These are phyloP conservation scores for Tachysurus fulvidraco DNA, from an alignment of 2,113 vertebrate genomes.

Conservation along the genomic window DNA sequence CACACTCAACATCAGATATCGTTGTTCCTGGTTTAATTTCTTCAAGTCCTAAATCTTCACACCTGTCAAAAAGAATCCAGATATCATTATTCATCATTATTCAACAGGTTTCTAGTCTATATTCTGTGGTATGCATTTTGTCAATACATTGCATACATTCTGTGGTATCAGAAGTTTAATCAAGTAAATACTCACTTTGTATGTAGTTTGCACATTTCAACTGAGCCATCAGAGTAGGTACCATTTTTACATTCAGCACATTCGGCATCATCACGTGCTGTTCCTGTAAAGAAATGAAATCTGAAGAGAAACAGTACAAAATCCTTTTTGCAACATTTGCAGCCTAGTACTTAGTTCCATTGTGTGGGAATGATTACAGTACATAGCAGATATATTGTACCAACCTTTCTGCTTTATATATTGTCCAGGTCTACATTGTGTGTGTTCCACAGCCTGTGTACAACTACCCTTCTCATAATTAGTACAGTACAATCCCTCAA, in stretches of 20 bases:
- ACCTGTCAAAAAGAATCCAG: slow-evolving; percentile 24
- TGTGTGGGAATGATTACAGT: background rate
- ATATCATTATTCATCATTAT: background rate
- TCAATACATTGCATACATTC: too few species aligned
- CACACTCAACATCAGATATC: slow-evolving; percentile 33
- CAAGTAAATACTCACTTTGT: slow-evolving; percentile 6
- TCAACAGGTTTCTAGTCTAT: background rate
- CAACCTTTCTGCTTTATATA: slow-evolving; percentile 48
- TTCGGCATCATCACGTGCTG: background rate
- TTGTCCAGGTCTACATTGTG: slow-evolving; percentile 42
- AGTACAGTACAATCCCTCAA: slow-evolving; percentile 49
- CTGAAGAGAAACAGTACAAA: slow-evolving; percentile 4
- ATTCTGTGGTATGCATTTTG: too few species aligned
- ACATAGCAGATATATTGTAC: background rate
- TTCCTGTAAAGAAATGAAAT: background rate
- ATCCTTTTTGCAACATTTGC: background rate
- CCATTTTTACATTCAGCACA: slow-evolving; percentile 22
- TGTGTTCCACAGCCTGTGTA: slow-evolving; percentile 33
- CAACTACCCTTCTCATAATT: slow-evolving; percentile 30
- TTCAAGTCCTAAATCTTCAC: slow-evolving; percentile 24
- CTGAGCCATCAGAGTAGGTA: slow-evolving; percentile 20
- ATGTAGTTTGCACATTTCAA: slow-evolving; percentile 14
- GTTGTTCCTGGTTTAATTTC: slow-evolving; percentile 37
- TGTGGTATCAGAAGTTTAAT: background rate
- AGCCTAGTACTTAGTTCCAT: background rate